phyloP scores from a whole-genome alignment of 2,888 invertebrate genomes.

The Drosophila buzzatii region DNA sequence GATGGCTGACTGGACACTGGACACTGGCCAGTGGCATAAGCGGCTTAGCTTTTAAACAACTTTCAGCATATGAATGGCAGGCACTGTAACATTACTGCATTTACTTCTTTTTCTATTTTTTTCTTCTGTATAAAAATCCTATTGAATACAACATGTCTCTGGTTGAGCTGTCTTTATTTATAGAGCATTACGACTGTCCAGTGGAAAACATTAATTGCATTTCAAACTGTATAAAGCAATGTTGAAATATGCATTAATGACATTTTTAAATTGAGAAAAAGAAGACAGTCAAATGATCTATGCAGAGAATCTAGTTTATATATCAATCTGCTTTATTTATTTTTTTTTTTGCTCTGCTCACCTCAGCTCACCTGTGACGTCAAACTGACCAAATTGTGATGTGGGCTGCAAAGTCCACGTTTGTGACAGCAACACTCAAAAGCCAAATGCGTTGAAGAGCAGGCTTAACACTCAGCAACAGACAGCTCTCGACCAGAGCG shows the following conservation, averaged over 20 bases:
- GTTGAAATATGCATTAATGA: background rate
- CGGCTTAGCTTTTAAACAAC: conserved; percentile 74
- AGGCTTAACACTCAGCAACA: conserved; percentile 60
- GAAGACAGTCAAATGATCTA: background rate
- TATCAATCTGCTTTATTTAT: too few species aligned
- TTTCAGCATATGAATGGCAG: conserved; percentile 47
- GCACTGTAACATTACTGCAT: conserved; percentile 26
- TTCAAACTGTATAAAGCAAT: background rate
- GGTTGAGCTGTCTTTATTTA: conserved; percentile 32
- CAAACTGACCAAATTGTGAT: conserved; percentile 50
- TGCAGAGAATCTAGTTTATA: too few species aligned
- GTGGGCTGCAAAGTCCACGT: conserved; percentile 29
- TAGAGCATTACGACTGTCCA: conserved; percentile 7
- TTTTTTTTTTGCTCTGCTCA: background rate
- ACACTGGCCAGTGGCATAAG: conserved; percentile 48
- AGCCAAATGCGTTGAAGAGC: conserved; percentile 49
- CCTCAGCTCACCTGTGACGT: conserved; percentile 7
- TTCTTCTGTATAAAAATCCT: conserved; percentile 5
- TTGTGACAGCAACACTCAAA: conserved; percentile 68
- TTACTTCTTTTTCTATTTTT: background rate
- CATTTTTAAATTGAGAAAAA: background rate
- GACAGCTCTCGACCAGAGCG: conserved; percentile 29
- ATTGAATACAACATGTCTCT: conserved; percentile 30
- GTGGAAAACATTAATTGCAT: conserved; percentile 6
- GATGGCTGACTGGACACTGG: conserved; percentile 28